Evolutionary conservation across 53 echinoderm and acorn worm genomes (phyloP).

Genomic region (Arbacia lixula): DNA sequence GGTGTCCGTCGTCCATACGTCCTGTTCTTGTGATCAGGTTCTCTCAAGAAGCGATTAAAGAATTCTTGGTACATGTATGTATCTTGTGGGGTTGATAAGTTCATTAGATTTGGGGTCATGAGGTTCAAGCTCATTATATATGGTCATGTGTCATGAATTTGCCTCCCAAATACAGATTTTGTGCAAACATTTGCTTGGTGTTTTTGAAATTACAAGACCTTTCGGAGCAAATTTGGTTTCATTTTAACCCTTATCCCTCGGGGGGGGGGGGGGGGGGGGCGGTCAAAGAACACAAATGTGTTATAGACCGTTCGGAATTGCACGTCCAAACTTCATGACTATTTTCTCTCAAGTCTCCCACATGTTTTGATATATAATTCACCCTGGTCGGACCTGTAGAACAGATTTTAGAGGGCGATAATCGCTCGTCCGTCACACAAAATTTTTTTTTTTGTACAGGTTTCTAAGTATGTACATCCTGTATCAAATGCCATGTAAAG

Average conservation of each 20-base stretch:
- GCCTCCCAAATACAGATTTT: not conserved
- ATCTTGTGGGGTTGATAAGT: not conserved
- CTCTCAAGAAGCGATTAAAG: not conserved
- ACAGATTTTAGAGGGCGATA: constrained; percentile 36
- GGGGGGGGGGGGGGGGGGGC: not conserved
- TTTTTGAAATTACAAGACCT: not conserved
- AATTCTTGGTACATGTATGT: not conserved
- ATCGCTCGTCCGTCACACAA: constrained; percentile 31
- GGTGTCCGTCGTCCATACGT: not conserved
- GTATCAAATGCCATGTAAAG: constrained; percentile 25
- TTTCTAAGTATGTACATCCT: constrained; percentile 28
- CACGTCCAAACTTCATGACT: constrained; percentile 19
- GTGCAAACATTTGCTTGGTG: not conserved
- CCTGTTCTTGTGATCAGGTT: not conserved
- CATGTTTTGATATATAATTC: constrained; percentile 38
- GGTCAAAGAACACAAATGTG: no score
- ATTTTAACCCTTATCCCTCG: constrained; percentile 20
- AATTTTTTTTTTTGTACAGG: constrained; percentile 21
- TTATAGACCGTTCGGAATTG: constrained; percentile 20
- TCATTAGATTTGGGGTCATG: not conserved
- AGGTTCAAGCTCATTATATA: not conserved
- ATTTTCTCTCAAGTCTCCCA: constrained; percentile 28
- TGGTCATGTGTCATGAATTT: not conserved
- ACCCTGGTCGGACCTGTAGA: constrained; percentile 21
- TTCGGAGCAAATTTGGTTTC: no score